Base-by-base conservation (phyloP, 2,888 invertebrate genomes). In the Tricholauxania praeusta region DNA sequence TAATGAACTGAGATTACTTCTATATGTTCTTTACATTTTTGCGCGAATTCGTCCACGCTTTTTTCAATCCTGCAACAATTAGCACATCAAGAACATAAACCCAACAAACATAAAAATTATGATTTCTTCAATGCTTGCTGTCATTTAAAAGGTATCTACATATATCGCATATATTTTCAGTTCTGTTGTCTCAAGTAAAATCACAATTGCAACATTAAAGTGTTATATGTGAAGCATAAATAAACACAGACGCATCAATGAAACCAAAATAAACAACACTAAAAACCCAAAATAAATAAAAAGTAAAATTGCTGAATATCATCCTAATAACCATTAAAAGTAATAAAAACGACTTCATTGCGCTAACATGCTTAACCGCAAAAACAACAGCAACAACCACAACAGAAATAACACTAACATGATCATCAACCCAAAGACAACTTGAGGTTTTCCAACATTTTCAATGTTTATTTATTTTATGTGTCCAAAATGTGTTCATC, bases 401-500 rank as follows among this genome's bases (percentile, higher is more conserved):
- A 53, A 3, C 49, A 22, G 19, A 6, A 59, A 7, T 51, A 60
- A 22, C 51, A 51, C 12, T 7, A 22, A 51, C 51, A 22, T 59
- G 15, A 22, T n/a, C 15, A 47, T n/a, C 12, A 63, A 47, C 28
- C 14, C 8, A 63, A 63, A n/a, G 32, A 47, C 63, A 63, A 32
- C 39, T 63, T 53, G 63, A 14, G 71, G 53, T 47, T 59, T 39
- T 57, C 28, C 47, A 68, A 32, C 17, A 39, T 17, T 28, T 66
- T 57, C 49, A 48, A 57, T 59, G 72, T 71, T 72, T 66, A 60
- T 66, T 72, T 72, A 66, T 72, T 65, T 72, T 28, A 72, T 59
- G 72, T 66, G n/a, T 57, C 74, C 51, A 64, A 75, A 72, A 75
- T 72, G 74, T 67, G 67, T 72, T 72, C 60, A 73, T 72, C 65